Base-by-base conservation (phyloP, 1,140 invertebrate genomes). In the Drosophila ogumai region DNA sequence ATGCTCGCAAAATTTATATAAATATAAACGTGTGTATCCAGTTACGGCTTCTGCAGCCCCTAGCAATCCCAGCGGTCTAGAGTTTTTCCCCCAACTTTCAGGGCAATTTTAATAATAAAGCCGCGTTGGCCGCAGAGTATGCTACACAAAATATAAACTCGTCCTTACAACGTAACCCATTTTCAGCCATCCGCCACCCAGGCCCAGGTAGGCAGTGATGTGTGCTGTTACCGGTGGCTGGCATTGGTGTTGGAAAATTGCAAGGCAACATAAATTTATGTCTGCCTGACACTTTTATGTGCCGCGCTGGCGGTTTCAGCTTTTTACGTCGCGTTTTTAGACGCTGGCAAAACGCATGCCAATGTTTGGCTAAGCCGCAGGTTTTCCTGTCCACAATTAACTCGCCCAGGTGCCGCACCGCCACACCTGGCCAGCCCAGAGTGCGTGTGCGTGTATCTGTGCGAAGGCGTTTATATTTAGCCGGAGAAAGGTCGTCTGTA, bases 241-340 rank as follows among this genome's bases (percentile, higher is more conserved):
- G 41, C 25, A 49, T 54, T 25, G 60, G 46, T 74, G 61, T 47
- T 59, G 49, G 47, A 81, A 74, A 67, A 74, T 68, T 64, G 75
- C 81, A 86, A 85, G 82, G 57, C 68, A 81, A 75, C 68, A 85
- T 82, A 85, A 85, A 79, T 85, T 85, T 87, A 81, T 85, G 82
- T 65, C 58, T 75, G 67, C 61, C 81, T 79, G 81, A 85, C 81
- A 85, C 81, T 85, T 79, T 88, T 79, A 85, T 90, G 75, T 81
- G 81, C 81, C 65, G 63, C 79, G 81, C 66, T 72, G 69, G 60
- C 66, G 81, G 32, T 90, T 81, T 81, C 52, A 64, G 52, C 50
- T 61, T 74, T 75, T 80, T 90, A 73, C 66, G 63, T 31, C 72
- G 75, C 81, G 50, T 59, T 82, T 78, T 78, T 77, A 69, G 64